phyloP scores from a whole-genome alignment of 1,140 invertebrate genomes.

The Bombus difficillimus region DNA sequence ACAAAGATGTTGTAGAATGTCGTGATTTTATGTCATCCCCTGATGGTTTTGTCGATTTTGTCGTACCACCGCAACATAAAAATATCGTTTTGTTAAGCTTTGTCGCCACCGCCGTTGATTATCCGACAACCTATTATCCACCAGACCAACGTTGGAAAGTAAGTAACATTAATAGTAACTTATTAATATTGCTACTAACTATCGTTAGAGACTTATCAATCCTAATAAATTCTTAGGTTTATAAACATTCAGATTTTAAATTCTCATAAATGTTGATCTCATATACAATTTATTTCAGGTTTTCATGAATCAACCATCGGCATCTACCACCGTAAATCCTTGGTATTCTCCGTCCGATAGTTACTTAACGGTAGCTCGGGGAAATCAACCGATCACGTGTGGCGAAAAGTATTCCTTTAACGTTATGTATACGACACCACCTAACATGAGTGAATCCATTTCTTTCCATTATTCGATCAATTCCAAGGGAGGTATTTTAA shows the following conservation, averaged over 20 bases:
- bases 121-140: slow-evolving; percentile 81
- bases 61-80: slow-evolving; percentile 79
- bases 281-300: slow-evolving; percentile 63
- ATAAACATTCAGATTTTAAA: neutral
- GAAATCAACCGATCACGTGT: slow-evolving; percentile 77
- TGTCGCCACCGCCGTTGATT: slow-evolving; percentile 79
- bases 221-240: neutral
- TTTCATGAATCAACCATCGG: slow-evolving; percentile 80
- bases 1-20: slow-evolving; percentile 77
- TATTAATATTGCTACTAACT: neutral
- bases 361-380: slow-evolving; percentile 77
- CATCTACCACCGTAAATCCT: slow-evolving; percentile 77
- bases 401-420: slow-evolving; percentile 80
- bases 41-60: slow-evolving; percentile 80
- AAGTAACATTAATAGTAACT: slow-evolving; percentile 39
- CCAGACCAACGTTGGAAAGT: slow-evolving; percentile 80
- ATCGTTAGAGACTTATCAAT: neutral
- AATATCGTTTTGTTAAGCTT: slow-evolving; percentile 79
- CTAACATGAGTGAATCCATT: slow-evolving; percentile 69
- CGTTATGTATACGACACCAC: slow-evolving; percentile 78
- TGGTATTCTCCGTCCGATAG: slow-evolving; percentile 82
- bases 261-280: neutral
- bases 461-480: slow-evolving; percentile 81
- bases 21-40: slow-evolving; percentile 78
- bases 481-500: slow-evolving; percentile 76